Evolutionary conservation across 2,113 vertebrate genomes (phyloP).

Genomic region (Elephantulus edwardii): DNA sequence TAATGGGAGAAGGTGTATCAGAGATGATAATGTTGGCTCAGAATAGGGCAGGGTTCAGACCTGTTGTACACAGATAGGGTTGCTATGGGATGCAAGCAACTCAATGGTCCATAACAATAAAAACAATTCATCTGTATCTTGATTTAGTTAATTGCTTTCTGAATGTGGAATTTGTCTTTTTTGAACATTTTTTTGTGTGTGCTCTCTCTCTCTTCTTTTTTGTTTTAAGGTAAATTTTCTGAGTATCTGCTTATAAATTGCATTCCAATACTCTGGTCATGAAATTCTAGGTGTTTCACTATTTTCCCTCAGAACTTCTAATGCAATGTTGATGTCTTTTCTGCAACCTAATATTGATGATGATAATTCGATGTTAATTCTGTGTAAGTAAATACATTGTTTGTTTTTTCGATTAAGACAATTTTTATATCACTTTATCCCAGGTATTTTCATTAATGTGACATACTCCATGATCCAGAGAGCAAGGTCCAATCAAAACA

Average conservation of each 20-base stretch:
- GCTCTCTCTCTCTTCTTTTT: neutral
- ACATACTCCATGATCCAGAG: neutral
- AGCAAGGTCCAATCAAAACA: too few relatives aligned
- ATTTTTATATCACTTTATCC: neutral
- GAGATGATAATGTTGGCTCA: too few relatives aligned
- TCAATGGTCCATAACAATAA: too few relatives aligned
- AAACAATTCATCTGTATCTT: neutral
- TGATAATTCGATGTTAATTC: slow-evolving; percentile 23
- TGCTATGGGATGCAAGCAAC: too few relatives aligned
- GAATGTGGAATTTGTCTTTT: neutral
- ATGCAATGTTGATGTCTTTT: slow-evolving; percentile 4
- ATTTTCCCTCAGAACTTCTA: slow-evolving; percentile 25
- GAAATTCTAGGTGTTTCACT: neutral
- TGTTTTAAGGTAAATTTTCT: neutral
- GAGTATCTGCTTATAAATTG: neutral
- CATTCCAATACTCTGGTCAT: neutral
- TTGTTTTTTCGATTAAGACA: neutral
- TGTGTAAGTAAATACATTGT: neutral
- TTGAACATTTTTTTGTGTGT: neutral
- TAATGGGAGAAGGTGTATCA: too few relatives aligned
- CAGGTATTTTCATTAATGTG: neutral
- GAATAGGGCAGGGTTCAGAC: too few relatives aligned
- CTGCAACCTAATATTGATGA: neutral
- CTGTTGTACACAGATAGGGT: too few relatives aligned
- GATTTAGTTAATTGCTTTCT: neutral